Conservation (phyloP, 2,888 invertebrate species). For the Amaurobius ferox region DNA sequence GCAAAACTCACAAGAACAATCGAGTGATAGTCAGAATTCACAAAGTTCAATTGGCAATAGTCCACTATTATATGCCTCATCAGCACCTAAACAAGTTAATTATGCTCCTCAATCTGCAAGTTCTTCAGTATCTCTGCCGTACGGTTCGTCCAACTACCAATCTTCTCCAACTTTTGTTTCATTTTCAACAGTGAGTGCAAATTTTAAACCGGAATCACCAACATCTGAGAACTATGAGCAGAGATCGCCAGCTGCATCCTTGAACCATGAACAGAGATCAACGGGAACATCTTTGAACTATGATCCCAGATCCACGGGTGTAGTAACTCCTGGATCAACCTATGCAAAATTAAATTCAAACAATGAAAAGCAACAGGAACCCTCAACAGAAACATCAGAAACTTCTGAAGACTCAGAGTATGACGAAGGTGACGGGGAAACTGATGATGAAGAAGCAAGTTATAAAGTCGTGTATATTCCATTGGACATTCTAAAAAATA, state of each 20-base stretch:
- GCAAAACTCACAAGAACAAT: background rate
- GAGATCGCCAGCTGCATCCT: too few relatives aligned
- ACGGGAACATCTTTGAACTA: too few relatives aligned
- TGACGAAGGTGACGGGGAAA: conserved; percentile 11
- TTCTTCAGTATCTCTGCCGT: background rate
- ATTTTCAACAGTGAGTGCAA: background rate
- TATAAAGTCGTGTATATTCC: conserved; percentile 69
- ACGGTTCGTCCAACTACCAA: background rate
- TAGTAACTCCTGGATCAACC: conserved; percentile 11
- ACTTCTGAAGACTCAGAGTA: conserved; percentile 6
- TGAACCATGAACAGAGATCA: too few relatives aligned
- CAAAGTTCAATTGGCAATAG: background rate
- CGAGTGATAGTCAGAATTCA: background rate
- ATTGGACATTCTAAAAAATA: conserved; percentile 55
- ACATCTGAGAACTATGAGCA: background rate
- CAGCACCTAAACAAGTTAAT: conserved; percentile 49
- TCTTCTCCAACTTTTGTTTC: conserved; percentile 21
- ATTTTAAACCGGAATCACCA: conserved; percentile 16
- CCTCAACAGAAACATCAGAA: background rate
- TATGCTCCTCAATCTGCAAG: conserved; percentile 11
- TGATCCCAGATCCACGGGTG: background rate
- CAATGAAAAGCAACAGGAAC: background rate
- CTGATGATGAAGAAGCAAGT: conserved; percentile 43
- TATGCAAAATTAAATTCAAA: conserved; percentile 21
- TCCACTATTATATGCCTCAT: conserved; percentile 28